A percentile compares a stretch with the other conserved stretches of the same genome.
These are phyloP conservation scores for Petrolisthes manimaculis DNA, from an alignment of 2,888 invertebrate genomes.

Conservation along the genomic window DNA sequence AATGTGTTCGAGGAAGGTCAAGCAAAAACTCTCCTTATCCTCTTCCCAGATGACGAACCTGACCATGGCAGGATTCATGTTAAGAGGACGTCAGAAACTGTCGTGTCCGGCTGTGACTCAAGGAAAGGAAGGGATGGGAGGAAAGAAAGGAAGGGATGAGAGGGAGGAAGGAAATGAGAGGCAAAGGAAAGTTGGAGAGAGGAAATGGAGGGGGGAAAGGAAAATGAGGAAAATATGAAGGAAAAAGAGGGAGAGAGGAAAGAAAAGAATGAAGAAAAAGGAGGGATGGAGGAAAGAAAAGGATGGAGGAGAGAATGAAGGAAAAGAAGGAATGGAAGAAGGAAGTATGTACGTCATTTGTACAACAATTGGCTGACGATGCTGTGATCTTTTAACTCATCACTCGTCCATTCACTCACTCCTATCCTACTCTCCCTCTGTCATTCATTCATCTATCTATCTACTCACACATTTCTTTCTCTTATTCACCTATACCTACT, in stretches of 20 bases:
- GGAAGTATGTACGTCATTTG: background rate
- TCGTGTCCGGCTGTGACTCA: too few relatives aligned
- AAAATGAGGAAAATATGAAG: background rate
- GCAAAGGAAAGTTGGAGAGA: background rate
- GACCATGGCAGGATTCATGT: too few relatives aligned
- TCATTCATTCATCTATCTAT: too few relatives aligned
- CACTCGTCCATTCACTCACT: too few relatives aligned
- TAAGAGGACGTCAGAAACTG: too few relatives aligned
- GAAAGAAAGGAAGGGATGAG: background rate
- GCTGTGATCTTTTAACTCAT: too few relatives aligned
- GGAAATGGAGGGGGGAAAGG: background rate
- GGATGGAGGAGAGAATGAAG: background rate
- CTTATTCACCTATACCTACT: too few relatives aligned
- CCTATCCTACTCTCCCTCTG: too few relatives aligned
- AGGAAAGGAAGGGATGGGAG: background rate
- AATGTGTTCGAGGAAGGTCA: too few relatives aligned
- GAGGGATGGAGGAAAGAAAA: background rate
- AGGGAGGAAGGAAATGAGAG: background rate
- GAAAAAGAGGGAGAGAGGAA: background rate
- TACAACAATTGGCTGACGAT: background rate
- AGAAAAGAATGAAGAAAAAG: background rate
- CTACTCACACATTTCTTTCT: too few relatives aligned
- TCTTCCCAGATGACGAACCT: too few relatives aligned
- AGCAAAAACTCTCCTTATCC: too few relatives aligned
- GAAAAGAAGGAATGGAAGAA: background rate